Percentiles rank a stretch among this genome's conserved stretches.
Evolutionary conservation across 2,888 invertebrate genomes (phyloP).

Genomic region (Gymnosoma rotundatum): DNA sequence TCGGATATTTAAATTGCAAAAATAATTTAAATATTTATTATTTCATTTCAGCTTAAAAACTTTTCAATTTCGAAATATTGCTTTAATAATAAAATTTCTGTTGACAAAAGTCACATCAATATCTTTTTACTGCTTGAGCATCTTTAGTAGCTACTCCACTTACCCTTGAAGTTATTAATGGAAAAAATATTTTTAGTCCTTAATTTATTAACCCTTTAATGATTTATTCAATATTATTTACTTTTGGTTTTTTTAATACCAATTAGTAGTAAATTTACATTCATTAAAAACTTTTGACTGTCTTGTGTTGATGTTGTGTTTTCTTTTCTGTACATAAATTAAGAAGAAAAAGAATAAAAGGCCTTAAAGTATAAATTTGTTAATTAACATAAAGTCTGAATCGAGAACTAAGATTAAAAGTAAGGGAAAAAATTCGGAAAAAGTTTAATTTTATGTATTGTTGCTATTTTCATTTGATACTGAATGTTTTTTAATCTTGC

Average conservation of each 20-base stretch:
- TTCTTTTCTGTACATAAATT: not conserved
- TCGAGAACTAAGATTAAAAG: constrained; percentile 9
- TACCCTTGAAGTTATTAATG: constrained; percentile 23
- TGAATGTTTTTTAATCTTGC: constrained; percentile 34
- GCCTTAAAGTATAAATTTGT: constrained; percentile 66
- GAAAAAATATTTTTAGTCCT: constrained; percentile 3
- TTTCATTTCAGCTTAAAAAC: too few species aligned
- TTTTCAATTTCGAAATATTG: too few species aligned
- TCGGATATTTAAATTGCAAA: too few species aligned
- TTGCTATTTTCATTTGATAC: not conserved
- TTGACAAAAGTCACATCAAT: too few species aligned
- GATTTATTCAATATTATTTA: not conserved
- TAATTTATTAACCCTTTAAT: constrained; percentile 29
- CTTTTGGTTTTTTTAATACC: constrained; percentile 32
- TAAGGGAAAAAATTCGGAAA: constrained; percentile 1
- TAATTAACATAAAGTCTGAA: constrained; percentile 65
- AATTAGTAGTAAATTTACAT: constrained; percentile 67
- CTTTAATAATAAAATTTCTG: too few species aligned
- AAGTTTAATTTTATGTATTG: constrained; percentile 13
- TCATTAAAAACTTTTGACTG: constrained; percentile 65
- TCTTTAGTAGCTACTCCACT: not conserved
- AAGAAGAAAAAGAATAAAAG: constrained; percentile 32
- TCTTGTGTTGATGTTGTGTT: constrained; percentile 30
- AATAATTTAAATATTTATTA: too few species aligned
- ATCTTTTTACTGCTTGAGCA: too few species aligned